These are phyloP conservation scores for Tokudaia muenninki DNA, from an alignment of 2,797 vertebrate species.

Conservation along the genomic window DNA sequence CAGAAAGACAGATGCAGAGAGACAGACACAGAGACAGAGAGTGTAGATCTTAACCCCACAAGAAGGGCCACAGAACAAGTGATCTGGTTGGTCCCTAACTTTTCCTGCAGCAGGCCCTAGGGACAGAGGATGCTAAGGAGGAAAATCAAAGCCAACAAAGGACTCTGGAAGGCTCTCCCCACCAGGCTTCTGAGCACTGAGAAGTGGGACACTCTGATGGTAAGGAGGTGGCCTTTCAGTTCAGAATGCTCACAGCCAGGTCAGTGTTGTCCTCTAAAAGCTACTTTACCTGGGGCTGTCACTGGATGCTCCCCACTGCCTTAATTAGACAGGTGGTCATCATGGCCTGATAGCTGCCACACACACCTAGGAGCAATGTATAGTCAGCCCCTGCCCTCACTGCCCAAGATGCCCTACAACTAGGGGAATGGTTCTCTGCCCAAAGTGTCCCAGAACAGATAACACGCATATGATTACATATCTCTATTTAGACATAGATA, in stretches of 20 bases:
- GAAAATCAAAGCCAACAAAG: neutral
- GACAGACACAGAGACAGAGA: neutral
- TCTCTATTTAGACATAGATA: neutral
- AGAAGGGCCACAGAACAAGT: neutral
- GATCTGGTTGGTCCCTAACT: neutral
- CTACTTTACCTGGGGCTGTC: neutral
- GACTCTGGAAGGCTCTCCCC: neutral
- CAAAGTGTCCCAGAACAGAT: neutral
- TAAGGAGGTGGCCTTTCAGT: neutral
- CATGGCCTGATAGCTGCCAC: neutral
- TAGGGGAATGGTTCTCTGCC: neutral
- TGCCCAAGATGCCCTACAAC: neutral
- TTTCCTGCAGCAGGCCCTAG: neutral
- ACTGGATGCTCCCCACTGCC: neutral
- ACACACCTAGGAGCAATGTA: rapidly evolving
- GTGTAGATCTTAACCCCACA: neutral
- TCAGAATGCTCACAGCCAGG: neutral
- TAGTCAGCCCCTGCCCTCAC: neutral
- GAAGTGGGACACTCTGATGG: neutral
- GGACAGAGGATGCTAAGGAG: neutral
- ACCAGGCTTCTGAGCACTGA: neutral
- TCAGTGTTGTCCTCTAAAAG: neutral
- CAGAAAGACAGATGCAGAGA: neutral
- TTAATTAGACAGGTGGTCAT: neutral
- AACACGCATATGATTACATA: neutral